Evolutionary conservation across 2,888 invertebrate species (phyloP), one percentile per base, ranked within the genome.

Genomic region (Lordiphosa andalusiaca): DNA sequence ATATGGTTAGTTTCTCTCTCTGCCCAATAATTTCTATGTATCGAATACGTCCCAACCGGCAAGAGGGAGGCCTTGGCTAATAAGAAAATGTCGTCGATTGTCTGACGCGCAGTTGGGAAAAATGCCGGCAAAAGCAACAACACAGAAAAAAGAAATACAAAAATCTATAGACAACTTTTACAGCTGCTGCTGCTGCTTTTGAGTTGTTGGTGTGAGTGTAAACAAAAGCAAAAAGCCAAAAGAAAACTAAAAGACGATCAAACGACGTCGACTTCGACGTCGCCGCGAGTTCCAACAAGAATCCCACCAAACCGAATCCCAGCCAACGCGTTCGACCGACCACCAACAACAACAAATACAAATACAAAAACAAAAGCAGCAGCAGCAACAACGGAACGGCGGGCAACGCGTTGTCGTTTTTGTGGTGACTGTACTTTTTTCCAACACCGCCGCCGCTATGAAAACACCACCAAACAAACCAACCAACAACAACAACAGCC

Each of bases 341-440:
- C 61, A 67, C 47, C 53, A 66, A 50, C 38, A 30, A 9, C 9
- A 10, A 30, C 30, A 30, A 9, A 54, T 57, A 52, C 62, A 37
- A 69, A 53, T 56, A 59, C 54, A 54, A 59, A 39, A 55, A 37
- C 38, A 48, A 19, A 48, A 39, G 46, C 49, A 56, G 39, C 38
- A 48, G 23, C 53, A 39, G 46, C 49, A 56, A 42, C 63, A 61
- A 42, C 48, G 47, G 30, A 53, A 19, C 67, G 53, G 46, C 67
- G 53, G 57, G 64, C 63, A 60, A 60, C 71, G 62, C 56, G 51
- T 72, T 66, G 73, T 71, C 78, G 77, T 84, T 88, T 87, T 88
- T 87, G 88, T 84, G 86, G 85, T 86, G 88, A 88, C 88, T 88
- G 88, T 88, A 88, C 88, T 88, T 88, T 88, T 88, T 88, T 80